Base-by-base conservation (phyloP, 2,797 vertebrate species). In the Thripadectes ignobilis region DNA sequence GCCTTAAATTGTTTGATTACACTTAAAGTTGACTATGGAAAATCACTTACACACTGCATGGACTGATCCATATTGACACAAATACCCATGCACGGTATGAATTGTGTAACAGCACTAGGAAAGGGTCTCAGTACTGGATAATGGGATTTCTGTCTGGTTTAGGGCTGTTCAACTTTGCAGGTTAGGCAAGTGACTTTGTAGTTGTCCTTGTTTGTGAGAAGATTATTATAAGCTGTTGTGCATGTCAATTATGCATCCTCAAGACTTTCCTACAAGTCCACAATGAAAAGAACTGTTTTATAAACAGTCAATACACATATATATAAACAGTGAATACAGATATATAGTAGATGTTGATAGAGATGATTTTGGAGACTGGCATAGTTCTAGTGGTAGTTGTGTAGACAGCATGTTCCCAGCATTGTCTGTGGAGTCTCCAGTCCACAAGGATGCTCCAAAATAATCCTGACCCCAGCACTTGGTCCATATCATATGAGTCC, bases 1-100 rank as follows among this genome's bases (percentile, higher is more conserved):
- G 82, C n/a, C 7, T 85, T 85, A 88, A 85, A 59, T 43, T 80
- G 76, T 92, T 92, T 93, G 91, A 78, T 74, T 38, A 23, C 17
- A 6, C 39, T 88, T 87, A 34, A 81, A 67, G 52, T 46, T 51
- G 21, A 2, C 68, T 22, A 30, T 88, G 82, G 93, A 78, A 93
- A 91, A 92, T 78, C 46, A 66, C 63, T 87, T 89, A 23, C 7
- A 13, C 7, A 0, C 62, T 48, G 58, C 45, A 20, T 6, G 29
- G 75, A 12, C n/a, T 10, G 39, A 83, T 88, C 75, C 46, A 19
- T 30, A 68, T 45, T 78, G 91, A 72, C 61, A 51, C 27, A 55
- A 81, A 69, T 43, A 52, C 36, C 59, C 19, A 0, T 11, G 48
- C 9, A 4, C 74, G 3, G 1, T 36, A 7, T 34, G 62, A 39